Evolutionary conservation across 2,888 invertebrate genomes (phyloP), one percentile per base, ranked within the genome.

Genomic region (Lasioglossum villosulum): DNA sequence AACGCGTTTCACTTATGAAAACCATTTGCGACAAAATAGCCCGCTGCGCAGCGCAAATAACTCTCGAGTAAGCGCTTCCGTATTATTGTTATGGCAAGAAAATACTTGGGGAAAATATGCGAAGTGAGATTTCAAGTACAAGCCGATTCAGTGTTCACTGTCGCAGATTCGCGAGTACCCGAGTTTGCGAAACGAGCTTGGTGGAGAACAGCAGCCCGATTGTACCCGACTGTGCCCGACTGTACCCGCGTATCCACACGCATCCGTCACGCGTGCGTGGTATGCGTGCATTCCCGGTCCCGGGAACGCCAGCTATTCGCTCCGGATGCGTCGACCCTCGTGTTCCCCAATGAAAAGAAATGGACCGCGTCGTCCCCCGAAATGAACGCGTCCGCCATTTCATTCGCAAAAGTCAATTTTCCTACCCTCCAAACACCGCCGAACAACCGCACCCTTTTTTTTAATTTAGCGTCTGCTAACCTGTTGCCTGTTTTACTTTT

Each of bases 251-350:
- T 2, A 14, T 16, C 59, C 27, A 16, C 59, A 59, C 59, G 59
- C 59, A 27, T 27, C 59, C 6, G 79, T 59, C 72, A 23, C 45
- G 52, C 27, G 48, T 37, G 23, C 39, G 19, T 56, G 81, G 78
- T 75, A 83, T 79, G 89, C 79, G 78, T 78, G 80, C 88, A 87
- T 86, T 59, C 81, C 84, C 23, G 10, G 30, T 66, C 66, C 73
- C 39, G 52, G 78, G 66, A 37, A 89, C 82, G 63, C 72, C 75
- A 78, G 82, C 80, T 86, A 89, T 88, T 83, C 83, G 30, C 63
- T 78, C 74, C 66, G 56, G 83, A 78, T 82, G 75, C 80, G 83
- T 85, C 80, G 45, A 52, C 77, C 79, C 71, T 59, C 23, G 66
- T 23, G 48, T 71, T 4, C 37, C 68, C 42, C 63, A 74, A 74